Conservation (phyloP, 2,797 vertebrate species). For the Distichodus sexfasciatus region DNA sequence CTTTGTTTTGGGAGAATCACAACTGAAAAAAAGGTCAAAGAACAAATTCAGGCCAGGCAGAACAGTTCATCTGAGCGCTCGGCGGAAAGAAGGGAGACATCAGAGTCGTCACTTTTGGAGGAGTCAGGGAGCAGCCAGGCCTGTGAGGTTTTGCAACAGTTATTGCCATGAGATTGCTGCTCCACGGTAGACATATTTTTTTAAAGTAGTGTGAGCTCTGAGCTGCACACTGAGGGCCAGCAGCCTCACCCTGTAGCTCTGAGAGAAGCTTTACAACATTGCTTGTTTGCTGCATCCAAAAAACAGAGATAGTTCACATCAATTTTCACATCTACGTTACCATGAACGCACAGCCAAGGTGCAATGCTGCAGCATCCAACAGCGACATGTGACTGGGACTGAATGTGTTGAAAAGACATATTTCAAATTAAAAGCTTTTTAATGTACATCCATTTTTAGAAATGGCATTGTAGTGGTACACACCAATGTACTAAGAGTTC, state of each 20-base stretch:
- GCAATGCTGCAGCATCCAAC: slow-evolving; percentile 20
- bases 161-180: slow-evolving; percentile 36
- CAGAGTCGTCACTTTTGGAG: slow-evolving; percentile 35
- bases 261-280: slow-evolving; percentile 40
- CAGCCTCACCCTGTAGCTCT: slow-evolving; percentile 20
- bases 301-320: slow-evolving; percentile 30
- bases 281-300: slow-evolving; percentile 27
- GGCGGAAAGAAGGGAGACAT: slow-evolving; percentile 52
- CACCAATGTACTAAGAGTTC: too few species aligned
- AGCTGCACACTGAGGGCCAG: slow-evolving; percentile 25
- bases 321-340: slow-evolving; percentile 33
- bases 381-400: too few species aligned
- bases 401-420: too few species aligned
- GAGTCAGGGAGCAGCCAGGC: slow-evolving; percentile 26
- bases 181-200: slow-evolving; percentile 33
- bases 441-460: too few species aligned
- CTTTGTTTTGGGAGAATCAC: slow-evolving; percentile 41
- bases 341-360: slow-evolving; percentile 35
- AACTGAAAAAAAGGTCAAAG: slow-evolving; percentile 24
- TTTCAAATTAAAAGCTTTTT: too few species aligned
- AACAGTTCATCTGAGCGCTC: slow-evolving; percentile 37
- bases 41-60: slow-evolving; percentile 37
- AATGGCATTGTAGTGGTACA: too few species aligned
- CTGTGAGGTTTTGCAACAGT: slow-evolving; percentile 3
- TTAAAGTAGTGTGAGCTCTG: slow-evolving; percentile 25